phyloP scores from a whole-genome alignment of 2,113 vertebrate genomes.

The Eptatretus burgeri region DNA sequence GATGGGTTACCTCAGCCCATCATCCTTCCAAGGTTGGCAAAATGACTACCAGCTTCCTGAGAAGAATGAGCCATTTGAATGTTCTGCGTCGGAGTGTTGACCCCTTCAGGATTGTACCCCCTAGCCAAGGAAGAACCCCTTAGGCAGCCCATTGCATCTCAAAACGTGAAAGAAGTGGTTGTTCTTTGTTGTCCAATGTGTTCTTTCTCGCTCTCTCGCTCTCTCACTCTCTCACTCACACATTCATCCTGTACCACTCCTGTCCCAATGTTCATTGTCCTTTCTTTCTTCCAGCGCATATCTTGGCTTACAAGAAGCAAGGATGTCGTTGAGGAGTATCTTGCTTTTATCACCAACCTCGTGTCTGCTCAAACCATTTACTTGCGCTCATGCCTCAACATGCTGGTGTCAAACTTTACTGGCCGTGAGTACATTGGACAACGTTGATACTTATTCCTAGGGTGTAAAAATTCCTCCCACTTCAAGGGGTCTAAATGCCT shows the following conservation, averaged over 20 bases:
- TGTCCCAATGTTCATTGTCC: background rate
- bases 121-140: no score
- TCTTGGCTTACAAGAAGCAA: conserved; percentile 45
- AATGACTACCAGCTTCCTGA: no score
- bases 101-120: no score
- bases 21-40: no score
- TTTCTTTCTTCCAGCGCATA: conserved; percentile 23
- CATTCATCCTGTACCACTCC: background rate
- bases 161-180: background rate
- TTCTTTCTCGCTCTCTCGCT: conserved; percentile 5
- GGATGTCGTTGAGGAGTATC: conserved; percentile 56
- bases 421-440: conserved; percentile 30
- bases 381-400: conserved; percentile 43
- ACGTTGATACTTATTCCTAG: conserved; percentile 8
- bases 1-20: no score
- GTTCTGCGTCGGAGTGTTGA: no score
- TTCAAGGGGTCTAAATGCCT: background rate
- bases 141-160: no score
- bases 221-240: background rate
- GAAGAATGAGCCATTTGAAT: no score
- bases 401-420: conserved; percentile 39
- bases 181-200: background rate
- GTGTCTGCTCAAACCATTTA: conserved; percentile 85
- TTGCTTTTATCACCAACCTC: conserved; percentile 59
- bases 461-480: conserved; percentile 9